phyloP scores from a whole-genome alignment of 2,113 vertebrate genomes.

The Saguinus midas region DNA sequence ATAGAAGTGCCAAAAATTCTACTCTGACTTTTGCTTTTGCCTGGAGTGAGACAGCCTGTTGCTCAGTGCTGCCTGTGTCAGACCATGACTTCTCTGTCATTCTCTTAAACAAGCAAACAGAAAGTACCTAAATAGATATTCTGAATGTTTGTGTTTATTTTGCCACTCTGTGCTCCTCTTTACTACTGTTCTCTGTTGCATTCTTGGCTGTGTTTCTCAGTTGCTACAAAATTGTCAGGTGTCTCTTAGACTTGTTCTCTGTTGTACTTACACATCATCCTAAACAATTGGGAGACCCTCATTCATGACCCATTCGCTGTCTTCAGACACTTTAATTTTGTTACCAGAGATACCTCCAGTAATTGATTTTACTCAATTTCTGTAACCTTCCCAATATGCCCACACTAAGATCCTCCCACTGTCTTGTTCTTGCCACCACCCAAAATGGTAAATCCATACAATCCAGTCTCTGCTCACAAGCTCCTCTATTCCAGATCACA shows the following conservation, averaged over 20 bases:
- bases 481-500: background rate
- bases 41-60: background rate
- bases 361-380: background rate
- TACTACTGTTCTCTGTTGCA: background rate
- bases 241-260: background rate
- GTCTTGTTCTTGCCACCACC: background rate
- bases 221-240: background rate
- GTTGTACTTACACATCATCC: background rate
- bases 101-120: background rate
- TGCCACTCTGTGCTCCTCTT: background rate
- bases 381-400: no score
- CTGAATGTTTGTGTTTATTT: background rate
- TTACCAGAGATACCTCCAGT: background rate
- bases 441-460: background rate
- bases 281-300: background rate
- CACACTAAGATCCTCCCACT: background rate
- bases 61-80: background rate
- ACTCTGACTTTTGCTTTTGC: background rate
- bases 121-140: background rate
- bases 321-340: background rate
- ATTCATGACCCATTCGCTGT: background rate
- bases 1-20: background rate
- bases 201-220: no score
- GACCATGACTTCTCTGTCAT: background rate
- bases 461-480: background rate